These are phyloP conservation scores for Ceuthmochares aereus DNA, from an alignment of 2,113 vertebrate species.

Conservation along the genomic window DNA sequence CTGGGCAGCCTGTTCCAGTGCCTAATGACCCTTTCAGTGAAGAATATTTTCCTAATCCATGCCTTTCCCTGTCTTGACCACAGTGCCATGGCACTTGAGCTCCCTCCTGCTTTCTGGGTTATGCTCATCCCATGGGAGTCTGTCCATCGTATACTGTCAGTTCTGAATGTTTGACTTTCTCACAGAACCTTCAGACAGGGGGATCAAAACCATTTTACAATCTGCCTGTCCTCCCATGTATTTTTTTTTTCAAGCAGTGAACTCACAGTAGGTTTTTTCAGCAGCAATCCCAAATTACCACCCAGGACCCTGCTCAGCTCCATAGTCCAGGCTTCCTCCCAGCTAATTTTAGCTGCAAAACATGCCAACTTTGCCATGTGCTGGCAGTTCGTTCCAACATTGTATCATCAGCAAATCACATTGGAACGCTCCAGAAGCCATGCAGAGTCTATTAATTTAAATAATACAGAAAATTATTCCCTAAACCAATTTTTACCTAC, in stretches of 20 bases:
- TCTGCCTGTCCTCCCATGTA: background rate
- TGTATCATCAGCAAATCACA: background rate
- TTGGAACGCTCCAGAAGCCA: background rate
- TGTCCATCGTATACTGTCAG: background rate
- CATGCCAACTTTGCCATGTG: background rate
- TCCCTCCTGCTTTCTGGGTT: background rate
- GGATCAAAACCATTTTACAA: background rate
- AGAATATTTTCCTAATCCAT: no score
- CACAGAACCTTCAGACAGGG: background rate
- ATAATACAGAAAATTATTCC: conserved; percentile 36
- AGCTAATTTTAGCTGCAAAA: background rate
- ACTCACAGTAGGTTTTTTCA: background rate
- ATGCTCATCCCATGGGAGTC: background rate
- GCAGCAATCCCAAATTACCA: background rate
- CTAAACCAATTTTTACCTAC: background rate
- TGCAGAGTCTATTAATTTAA: conserved; percentile 18
- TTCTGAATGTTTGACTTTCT: background rate
- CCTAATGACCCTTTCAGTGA: no score
- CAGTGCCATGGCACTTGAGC: background rate
- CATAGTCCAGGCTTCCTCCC: rapidly evolving
- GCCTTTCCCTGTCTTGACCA: background rate
- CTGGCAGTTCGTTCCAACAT: background rate
- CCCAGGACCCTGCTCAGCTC: background rate
- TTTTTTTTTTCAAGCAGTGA: background rate
- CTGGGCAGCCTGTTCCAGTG: no score